Evolutionary conservation across 2,797 vertebrate species (phyloP), one percentile per base, ranked within the genome.

Genomic region (Cirrhinus molitorella): DNA sequence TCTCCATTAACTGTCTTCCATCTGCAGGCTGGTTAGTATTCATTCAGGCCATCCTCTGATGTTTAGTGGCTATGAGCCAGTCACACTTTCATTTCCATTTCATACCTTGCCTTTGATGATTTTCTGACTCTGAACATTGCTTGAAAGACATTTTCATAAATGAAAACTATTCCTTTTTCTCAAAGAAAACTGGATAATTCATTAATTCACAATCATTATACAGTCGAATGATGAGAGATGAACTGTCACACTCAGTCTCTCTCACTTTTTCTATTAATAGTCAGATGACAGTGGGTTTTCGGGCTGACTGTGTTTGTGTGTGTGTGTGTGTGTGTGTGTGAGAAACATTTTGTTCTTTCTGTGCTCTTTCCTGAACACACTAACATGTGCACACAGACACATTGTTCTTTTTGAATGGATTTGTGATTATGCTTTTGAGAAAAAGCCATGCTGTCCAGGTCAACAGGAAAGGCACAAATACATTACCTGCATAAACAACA

Each of bases 1-100:
- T 65, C 57, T 47, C 53, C 25, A 5, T 75, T 59, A 75, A 75
- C 53, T 14, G 21, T 81, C 61, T 61, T 82, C 8, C 31, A 23
- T 67, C 61, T 75, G 47, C 61, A 45, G 71, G 8, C 61, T 76
- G 34, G 61, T 76, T 75, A 75, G 47, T 83, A 76, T 83, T 83
- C 61, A 75, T 83, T 76, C 72, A 31, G 34, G 31, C 28, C 71
- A 14, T 82, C 47, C 71, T 66, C n/a, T 65, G 59, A 82, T 82
- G 45, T 53, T 65, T 49, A 63, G n/a, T 82, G 59, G 28, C 57
- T 53, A 12, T 47, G 28, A 74, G 43, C 70, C 57, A 82, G 66
- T 82, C 59, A 65, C 28, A 28, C 31, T 37, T 34, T 37, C 40
- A 45, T 25, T 76, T 74, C n/a, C 59, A 74, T 82, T 53, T 74